phyloP scores from a whole-genome alignment of 2,113 vertebrate species.

The Nibea coibor region DNA sequence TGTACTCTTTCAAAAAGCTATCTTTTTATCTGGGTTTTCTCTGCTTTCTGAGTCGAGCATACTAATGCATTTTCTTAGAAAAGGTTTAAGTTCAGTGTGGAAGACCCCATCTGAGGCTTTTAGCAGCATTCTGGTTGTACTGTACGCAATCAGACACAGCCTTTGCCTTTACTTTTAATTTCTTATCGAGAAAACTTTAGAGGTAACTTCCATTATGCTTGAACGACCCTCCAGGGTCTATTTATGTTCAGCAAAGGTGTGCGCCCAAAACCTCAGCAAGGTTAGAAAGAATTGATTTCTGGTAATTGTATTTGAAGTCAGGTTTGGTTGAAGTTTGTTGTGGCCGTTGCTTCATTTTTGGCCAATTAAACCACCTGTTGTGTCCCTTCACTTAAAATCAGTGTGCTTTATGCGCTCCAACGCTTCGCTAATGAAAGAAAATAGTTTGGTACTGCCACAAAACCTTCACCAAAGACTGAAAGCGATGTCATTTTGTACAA shows the following conservation, averaged over 20 bases:
- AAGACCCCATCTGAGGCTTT: slow-evolving; percentile 10
- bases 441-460: background rate
- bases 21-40: slow-evolving; percentile 23
- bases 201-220: background rate
- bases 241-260: background rate
- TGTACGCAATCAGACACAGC: background rate
- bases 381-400: background rate
- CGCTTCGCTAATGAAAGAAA: background rate
- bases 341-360: background rate
- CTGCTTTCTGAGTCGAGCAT: slow-evolving; percentile 7
- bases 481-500: background rate
- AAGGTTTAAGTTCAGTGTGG: slow-evolving; percentile 4
- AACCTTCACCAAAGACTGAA: background rate
- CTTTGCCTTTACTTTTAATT: background rate
- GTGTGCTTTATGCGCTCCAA: background rate
- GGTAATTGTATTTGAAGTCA: background rate
- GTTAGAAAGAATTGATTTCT: background rate
- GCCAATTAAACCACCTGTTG: background rate
- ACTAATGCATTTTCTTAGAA: background rate
- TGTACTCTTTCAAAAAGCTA: slow-evolving; percentile 33
- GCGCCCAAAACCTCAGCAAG: background rate
- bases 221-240: background rate
- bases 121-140: background rate
- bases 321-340: background rate
- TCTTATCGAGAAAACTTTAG: background rate